Base-by-base conservation (phyloP, 1,140 invertebrate genomes). In the Solenopsis fugax region DNA sequence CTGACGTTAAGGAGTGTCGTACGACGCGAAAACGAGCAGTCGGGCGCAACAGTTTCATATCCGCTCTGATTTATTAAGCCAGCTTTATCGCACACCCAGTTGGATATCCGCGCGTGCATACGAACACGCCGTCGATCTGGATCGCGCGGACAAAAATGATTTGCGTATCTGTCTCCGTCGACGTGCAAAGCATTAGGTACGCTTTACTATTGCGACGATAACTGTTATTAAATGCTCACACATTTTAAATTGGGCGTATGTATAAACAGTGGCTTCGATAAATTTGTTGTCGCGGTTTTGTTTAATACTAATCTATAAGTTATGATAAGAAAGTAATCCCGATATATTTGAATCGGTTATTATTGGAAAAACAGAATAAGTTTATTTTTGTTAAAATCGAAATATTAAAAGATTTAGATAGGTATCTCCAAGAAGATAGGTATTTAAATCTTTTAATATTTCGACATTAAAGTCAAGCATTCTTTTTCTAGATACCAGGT, bases 41-140 rank as follows among this genome's bases (percentile, higher is more conserved):
- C 21, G 52, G 56, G 69, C 73, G 80, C 88, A 84, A 89, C 88
- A 86, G 80, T 88, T 89, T 89, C 88, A 77, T 88, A 88, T 87
- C 85, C 86, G 41, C 62, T 72, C 54, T 89, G 88, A 89, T 89
- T 89, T 88, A 88, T 89, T 89, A 89, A 88, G 52, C 78, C 41
- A 52, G 73, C 58, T 88, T 85, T 87, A 50, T 88, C 24, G 54
- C 78, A 34, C 78, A 9, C 50, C 9, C 64, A 37, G 16, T 4
- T 34, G n/a, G 37, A 69, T 71, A 56, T 21, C 2, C 64, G 34
- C 78, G 34, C 34, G 9, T 45, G 18, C 60, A 60, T 7, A 54
- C 52, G 29, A 21, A 21, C 72, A 58, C 45, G 16, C 18, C n/a
- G 56, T 18, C 71, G 18, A 69, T 48, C 29, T 29, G 16, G 4